Evolutionary conservation across 2,888 invertebrate genomes (phyloP), one percentile per base, ranked within the genome.

Genomic region (Minunthozetes semirufus): DNA sequence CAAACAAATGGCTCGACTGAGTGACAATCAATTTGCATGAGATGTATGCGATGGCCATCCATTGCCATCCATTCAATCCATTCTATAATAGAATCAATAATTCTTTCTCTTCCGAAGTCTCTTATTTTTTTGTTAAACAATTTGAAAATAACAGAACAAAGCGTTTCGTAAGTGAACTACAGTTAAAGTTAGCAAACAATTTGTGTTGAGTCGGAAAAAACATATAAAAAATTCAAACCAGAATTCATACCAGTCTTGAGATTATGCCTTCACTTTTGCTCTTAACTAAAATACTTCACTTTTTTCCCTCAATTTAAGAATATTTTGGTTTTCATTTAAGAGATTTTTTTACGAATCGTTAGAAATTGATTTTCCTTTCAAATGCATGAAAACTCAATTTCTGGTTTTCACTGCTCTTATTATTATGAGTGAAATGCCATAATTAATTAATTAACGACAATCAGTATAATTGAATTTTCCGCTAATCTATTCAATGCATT

Each of bases 21-120:
- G 29, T 29, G 59, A 59, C 59, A 59, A 59, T 59, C 59, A 59
- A 59, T 59, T 59, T 59, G 59, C 59, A 59, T 59, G 59, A 27
- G 25, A 59, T 27, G 27, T 19, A 42, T 42, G 42, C 42, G 42
- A 42, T 42, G 42, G 42, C 42, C 42, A 42, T 42, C 42, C 42
- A n/a, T n/a, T n/a, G n/a, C 53, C 53, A 53, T 53, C 53, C 53
- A 53, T 53, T 53, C 9, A 11, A 19, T n/a, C 8, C 17, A 59
- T 59, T 17, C 17, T 25, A 29, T 27, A 15, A 25, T 27, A 50
- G n/a, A 50, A 50, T 50, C 50, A 19, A 50, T 50, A 50, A 50
- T 50, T 50, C 1, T 11, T 50, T 50, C n/a, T n/a, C 50, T 17
- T 50, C 50, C 6, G n/a, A 50, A 5, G 17, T 17, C 50, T 50